Evolutionary conservation across 2,888 invertebrate genomes (phyloP).

Genomic region (Plusia festucae): DNA sequence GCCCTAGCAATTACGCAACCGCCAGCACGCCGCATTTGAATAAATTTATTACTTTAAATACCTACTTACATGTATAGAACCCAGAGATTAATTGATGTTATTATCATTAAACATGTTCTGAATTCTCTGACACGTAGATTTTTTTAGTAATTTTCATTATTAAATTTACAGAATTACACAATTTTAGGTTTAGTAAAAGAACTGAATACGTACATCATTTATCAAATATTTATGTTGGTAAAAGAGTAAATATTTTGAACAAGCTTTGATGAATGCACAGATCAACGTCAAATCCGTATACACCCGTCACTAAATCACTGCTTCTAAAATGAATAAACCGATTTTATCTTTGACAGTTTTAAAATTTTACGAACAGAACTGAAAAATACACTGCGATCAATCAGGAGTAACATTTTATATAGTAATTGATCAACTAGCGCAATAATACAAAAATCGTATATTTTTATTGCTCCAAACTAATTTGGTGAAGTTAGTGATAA

Average conservation of each 20-base stretch:
- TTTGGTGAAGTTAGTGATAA: too few species aligned
- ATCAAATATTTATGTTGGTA: not conserved
- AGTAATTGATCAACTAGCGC: not conserved
- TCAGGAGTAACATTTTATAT: not conserved
- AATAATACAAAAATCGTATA: not conserved
- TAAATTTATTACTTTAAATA: too few species aligned
- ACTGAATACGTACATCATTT: too few species aligned
- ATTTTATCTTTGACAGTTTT: constrained; percentile 4
- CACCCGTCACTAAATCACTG: not conserved
- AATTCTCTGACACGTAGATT: too few species aligned
- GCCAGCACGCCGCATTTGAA: too few species aligned
- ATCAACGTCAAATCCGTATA: not conserved
- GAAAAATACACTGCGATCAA: constrained; percentile 8
- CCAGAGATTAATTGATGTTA: too few species aligned
- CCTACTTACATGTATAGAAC: not conserved
- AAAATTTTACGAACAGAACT: not conserved
- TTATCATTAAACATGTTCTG: too few species aligned
- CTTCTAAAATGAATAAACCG: not conserved
- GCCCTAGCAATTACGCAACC: too few species aligned
- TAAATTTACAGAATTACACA: too few species aligned
- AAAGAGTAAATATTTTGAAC: not conserved
- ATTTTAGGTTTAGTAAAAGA: too few species aligned
- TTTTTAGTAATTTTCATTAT: too few species aligned
- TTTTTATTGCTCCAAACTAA: not conserved
- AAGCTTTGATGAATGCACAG: not conserved